Conservation (phyloP, 2,113 vertebrate species). For the Dermatemys mawii region DNA sequence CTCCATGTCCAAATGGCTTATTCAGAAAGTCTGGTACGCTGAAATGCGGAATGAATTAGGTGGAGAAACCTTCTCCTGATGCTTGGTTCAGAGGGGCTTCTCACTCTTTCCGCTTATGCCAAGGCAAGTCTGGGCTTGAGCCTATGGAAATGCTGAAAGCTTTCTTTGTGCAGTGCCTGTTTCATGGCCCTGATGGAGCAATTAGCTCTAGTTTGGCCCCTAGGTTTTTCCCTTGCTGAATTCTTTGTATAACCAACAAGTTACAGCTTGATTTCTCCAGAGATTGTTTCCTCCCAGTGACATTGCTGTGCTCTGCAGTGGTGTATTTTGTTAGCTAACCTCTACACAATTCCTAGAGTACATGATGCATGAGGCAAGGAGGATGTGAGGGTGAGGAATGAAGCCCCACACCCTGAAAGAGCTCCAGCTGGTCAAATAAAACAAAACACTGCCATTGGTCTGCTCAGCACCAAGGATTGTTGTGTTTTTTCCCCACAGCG, state of each 20-base stretch:
- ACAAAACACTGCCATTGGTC: neutral
- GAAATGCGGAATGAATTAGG: neutral
- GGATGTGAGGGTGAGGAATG: neutral
- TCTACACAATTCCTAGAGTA: accelerated
- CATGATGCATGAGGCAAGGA: accelerated
- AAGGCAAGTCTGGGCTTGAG: neutral
- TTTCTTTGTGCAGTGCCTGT: neutral
- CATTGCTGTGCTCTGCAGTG: neutral
- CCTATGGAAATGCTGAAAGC: neutral
- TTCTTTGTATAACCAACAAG: neutral
- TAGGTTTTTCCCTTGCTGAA: neutral
- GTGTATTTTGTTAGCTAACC: neutral
- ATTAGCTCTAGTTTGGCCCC: too few relatives aligned
- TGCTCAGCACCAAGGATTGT: neutral
- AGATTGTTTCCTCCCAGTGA: neutral
- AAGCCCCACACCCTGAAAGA: neutral
- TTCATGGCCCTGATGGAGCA: neutral
- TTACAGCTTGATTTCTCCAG: neutral
- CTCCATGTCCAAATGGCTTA: neutral
- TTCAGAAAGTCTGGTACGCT: neutral
- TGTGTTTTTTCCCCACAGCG: neutral
- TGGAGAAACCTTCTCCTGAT: neutral
- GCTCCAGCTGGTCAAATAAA: neutral
- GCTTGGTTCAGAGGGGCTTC: neutral
- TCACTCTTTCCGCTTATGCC: neutral